These are phyloP conservation scores for Ptyas mucosa DNA, from an alignment of 2,113 vertebrate species.

Conservation along the genomic window DNA sequence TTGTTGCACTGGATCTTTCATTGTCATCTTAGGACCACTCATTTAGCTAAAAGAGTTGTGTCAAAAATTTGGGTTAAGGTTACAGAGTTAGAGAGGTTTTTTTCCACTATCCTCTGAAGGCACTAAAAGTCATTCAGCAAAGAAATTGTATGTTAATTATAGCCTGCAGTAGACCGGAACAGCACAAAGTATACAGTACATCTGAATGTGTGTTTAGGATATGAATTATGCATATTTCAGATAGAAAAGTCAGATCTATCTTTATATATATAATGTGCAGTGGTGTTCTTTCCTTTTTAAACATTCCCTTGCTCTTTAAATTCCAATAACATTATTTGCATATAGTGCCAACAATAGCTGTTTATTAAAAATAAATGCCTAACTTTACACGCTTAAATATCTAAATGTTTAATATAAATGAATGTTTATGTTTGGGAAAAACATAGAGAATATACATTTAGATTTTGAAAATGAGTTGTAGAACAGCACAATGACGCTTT, in stretches of 20 bases:
- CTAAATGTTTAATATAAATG: neutral
- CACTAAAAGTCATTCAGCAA: constrained; percentile 16
- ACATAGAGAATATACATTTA: neutral
- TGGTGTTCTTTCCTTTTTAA: neutral
- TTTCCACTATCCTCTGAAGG: neutral
- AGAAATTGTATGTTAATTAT: constrained; percentile 36
- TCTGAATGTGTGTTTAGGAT: constrained; percentile 12
- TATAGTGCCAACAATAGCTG: neutral
- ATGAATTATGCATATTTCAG: neutral
- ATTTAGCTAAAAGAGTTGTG: neutral
- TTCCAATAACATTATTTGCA: neutral
- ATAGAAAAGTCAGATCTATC: neutral
- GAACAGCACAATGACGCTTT: neutral
- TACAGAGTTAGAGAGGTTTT: neutral
- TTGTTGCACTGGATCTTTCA: neutral
- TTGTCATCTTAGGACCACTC: neutral
- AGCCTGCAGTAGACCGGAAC: constrained; percentile 18
- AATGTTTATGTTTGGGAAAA: neutral
- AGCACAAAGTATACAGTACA: constrained; percentile 17
- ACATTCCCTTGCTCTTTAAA: neutral
- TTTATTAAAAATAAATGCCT: neutral
- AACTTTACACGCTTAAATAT: neutral
- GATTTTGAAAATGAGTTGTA: neutral
- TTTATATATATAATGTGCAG: neutral
- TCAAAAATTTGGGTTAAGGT: neutral